Evolutionary conservation across 2,797 vertebrate species (phyloP).

Genomic region (Cossypha heuglini): DNA sequence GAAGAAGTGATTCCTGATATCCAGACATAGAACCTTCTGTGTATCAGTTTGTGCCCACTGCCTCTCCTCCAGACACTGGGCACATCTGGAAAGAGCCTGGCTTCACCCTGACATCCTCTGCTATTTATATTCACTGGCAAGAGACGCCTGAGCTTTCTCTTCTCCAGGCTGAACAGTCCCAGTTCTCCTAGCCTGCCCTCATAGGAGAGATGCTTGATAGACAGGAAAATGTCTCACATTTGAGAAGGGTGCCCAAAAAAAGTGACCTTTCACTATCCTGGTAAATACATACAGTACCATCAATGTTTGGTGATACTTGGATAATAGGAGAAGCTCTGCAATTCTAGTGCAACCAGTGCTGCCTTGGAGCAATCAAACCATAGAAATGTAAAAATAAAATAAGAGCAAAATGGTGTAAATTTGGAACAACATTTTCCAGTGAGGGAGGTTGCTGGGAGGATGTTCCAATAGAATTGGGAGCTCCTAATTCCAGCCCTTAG

Average conservation of each 20-base stretch:
- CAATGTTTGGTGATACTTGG: neutral
- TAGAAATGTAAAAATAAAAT: neutral
- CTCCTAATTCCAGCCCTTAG: neutral
- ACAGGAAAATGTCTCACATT: neutral
- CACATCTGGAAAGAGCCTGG: neutral
- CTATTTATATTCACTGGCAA: neutral
- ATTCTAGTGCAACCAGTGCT: neutral
- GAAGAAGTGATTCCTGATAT: neutral
- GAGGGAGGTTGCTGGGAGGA: neutral
- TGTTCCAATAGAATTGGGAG: neutral
- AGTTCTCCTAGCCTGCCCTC: neutral
- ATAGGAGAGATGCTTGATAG: neutral
- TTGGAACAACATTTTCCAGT: neutral
- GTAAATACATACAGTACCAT: neutral
- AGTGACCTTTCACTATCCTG: neutral
- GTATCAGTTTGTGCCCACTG: neutral
- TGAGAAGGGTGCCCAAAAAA: neutral
- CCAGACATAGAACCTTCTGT: neutral
- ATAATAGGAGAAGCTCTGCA: neutral
- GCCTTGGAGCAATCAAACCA: neutral
- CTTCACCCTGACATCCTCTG: neutral
- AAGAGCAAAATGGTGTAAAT: neutral
- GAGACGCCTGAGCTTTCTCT: neutral
- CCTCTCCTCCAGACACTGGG: neutral
- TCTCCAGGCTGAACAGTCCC: neutral